A percentile compares a stretch with the other conserved stretches of the same genome.
Conservation (phyloP, 30 jellyfish, hydroid and myxozoan genomes). For the Chrysaora quinquecirrha region DNA sequence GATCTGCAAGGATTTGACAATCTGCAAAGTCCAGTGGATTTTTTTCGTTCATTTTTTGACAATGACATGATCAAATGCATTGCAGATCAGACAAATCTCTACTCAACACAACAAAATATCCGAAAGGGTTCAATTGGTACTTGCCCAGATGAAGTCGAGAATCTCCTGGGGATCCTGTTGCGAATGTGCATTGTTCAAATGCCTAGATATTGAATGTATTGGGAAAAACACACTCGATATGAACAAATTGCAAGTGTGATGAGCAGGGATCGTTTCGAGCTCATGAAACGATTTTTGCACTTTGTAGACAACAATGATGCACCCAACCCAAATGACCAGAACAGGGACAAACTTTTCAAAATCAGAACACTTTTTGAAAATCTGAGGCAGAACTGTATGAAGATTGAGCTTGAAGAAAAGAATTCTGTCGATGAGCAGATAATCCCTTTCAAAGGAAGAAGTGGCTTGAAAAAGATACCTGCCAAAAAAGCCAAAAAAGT, state of each 20-base stretch:
- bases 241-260: too few species aligned
- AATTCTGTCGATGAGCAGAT: constrained; percentile 39
- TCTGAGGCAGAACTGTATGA: constrained; percentile 48
- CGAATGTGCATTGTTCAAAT: too few species aligned
- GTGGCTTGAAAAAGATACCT: constrained; percentile 28
- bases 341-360: constrained; percentile 35
- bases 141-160: too few species aligned
- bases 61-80: background rate
- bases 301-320: constrained; percentile 10
- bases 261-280: too few species aligned
- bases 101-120: constrained; percentile 5
- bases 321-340: constrained; percentile 7
- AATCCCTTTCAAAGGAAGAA: too few species aligned
- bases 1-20: background rate
- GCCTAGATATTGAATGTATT: constrained; percentile 26
- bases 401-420: constrained; percentile 4
- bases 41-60: too few species aligned
- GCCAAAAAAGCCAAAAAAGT: constrained; percentile 35
- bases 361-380: too few species aligned
- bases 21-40: background rate
- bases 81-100: constrained; percentile 6
- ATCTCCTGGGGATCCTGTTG: too few species aligned
- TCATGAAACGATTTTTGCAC: constrained; percentile 33
- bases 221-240: constrained; percentile 31
- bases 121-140: constrained; percentile 1